Conservation (phyloP, 2,888 invertebrate species). For the Eupithecia subfuscata region DNA sequence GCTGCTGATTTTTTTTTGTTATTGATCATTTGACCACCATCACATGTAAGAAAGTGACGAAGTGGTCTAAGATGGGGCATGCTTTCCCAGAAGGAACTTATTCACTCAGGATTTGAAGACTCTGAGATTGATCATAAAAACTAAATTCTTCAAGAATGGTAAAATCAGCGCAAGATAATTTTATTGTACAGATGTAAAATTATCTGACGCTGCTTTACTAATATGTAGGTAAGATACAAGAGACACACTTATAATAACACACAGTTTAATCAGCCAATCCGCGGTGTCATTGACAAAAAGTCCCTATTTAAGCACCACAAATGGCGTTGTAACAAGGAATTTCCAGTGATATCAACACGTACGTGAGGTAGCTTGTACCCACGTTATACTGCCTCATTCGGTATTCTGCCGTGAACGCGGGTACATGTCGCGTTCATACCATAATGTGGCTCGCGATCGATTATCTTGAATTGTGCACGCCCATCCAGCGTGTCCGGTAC, state of each 20-base stretch:
- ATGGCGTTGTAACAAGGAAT: not conserved
- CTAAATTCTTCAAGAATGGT: too few relatives aligned
- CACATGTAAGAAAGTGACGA: too few relatives aligned
- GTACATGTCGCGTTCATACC: constrained; percentile 14
- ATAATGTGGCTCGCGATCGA: constrained; percentile 20
- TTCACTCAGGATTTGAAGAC: too few relatives aligned
- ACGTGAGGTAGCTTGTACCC: not conserved
- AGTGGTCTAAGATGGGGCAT: too few relatives aligned
- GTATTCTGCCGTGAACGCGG: constrained; percentile 12
- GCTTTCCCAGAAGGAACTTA: too few relatives aligned
- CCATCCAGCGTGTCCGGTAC: constrained; percentile 3
- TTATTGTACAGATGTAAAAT: too few relatives aligned
- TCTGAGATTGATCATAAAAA: not conserved
- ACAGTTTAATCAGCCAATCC: not conserved
- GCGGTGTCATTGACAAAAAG: not conserved
- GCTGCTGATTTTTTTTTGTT: too few relatives aligned
- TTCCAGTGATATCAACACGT: not conserved
- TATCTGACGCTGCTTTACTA: too few relatives aligned
- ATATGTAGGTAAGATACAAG: too few relatives aligned
- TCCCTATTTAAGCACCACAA: not conserved
- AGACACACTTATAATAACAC: not conserved
- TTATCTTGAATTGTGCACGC: constrained; percentile 19
- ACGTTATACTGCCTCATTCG: constrained; percentile 2
- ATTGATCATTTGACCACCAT: too few relatives aligned
- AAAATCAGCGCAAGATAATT: too few relatives aligned